Evolutionary conservation across 2,888 invertebrate species (phyloP), one percentile per base, ranked within the genome.

Genomic region (Synergus itoensis): DNA sequence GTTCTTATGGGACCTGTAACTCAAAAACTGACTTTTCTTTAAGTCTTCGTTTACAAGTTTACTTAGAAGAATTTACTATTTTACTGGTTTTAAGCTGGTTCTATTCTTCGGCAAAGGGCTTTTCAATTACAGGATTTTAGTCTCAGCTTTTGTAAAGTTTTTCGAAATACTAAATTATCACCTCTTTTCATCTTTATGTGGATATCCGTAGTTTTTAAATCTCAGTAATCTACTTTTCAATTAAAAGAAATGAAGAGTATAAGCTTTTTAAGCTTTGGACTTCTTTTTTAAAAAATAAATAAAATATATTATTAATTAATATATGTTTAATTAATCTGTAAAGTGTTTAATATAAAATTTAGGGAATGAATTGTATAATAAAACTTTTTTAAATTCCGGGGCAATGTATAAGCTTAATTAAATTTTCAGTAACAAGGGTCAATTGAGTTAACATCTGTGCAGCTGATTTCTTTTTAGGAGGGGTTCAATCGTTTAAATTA

Each of bases 11-110:
- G 48, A 53, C 53, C 53, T 36, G 14, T 11, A 73, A n/a, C 45
- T 67, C 14, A 53, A 73, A 69, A 73, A 73, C 48, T 73, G 69
- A 73, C 69, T 73, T 53, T 73, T 21, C 60, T 53, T n/a, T 53
- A 53, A 53, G n/a, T 45, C 16, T 53, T 53, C 69, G 48, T 73
- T 40, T 73, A 73, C 69, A 73, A 73, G 48, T 9, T 36, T 45
- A n/a, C n/a, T 40, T 40, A 40, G 1, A 65, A 9, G 41, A 65
- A 21, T 60, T 60, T 60, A 60, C 21, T 18, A 21, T 18, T 60
- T 60, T 21, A 12, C 60, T 21, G 60, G 60, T 21, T 18, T n/a
- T 9, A 21, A 4, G 12, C 60, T 12, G 60, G 12, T 21, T 21
- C 4, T 12, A 1, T 12, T n/a, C 60, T 60, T 21, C 1, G 1